Evolutionary conservation across 2,113 vertebrate species (phyloP).

Genomic region (Riparia riparia): DNA sequence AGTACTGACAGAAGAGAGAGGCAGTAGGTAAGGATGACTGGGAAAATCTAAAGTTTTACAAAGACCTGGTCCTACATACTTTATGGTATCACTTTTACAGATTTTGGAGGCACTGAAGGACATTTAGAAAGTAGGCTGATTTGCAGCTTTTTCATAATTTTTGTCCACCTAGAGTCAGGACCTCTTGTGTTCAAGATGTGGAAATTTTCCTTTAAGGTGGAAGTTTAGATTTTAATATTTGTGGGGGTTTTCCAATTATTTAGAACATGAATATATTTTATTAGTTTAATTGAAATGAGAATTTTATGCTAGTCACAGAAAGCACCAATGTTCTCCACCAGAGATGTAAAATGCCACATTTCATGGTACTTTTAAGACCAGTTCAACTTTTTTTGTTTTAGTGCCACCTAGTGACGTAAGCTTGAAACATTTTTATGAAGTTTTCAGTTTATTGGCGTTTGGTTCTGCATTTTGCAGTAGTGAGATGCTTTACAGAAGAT

Average conservation of each 20-base stretch:
- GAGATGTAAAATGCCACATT: background rate
- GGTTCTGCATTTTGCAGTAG: background rate
- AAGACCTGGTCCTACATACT: background rate
- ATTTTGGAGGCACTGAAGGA: background rate
- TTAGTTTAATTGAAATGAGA: background rate
- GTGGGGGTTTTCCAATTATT: background rate
- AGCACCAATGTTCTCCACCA: background rate
- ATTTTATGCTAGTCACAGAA: background rate
- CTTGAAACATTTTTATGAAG: background rate
- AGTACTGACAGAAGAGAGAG: background rate
- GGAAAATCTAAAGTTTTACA: background rate
- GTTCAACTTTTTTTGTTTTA: conserved; percentile 44
- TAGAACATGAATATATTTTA: background rate
- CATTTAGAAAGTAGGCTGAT: background rate
- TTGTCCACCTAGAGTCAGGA: background rate
- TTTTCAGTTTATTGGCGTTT: background rate
- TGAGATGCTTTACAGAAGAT: background rate
- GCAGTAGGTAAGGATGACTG: background rate
- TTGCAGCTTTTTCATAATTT: background rate
- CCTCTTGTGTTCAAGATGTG: background rate
- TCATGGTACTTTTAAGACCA: accelerated
- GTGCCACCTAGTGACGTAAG: conserved; percentile 70
- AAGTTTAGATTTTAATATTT: background rate
- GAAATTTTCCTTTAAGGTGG: background rate
- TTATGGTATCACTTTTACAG: background rate